Evolutionary conservation across 2,113 vertebrate species (phyloP).

Genomic region (Platysternon megacephalum): DNA sequence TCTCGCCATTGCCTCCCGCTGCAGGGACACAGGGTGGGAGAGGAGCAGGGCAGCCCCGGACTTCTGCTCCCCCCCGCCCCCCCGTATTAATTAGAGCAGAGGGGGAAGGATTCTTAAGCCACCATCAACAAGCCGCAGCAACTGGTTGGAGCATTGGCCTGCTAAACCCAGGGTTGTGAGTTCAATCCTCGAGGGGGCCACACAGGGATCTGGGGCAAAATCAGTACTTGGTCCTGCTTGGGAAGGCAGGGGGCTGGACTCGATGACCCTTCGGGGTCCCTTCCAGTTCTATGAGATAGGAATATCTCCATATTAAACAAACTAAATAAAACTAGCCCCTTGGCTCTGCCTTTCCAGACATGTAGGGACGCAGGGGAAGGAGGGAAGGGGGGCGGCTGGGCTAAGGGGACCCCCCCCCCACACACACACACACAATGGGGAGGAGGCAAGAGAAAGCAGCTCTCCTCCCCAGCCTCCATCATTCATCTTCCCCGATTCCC

Average conservation of each 20-base stretch:
- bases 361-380: background rate
- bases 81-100: background rate
- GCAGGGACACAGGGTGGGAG: background rate
- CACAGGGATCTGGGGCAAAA: too few relatives aligned
- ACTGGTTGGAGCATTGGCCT: too few relatives aligned
- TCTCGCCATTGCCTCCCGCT: background rate
- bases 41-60: background rate
- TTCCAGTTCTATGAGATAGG: too few relatives aligned
- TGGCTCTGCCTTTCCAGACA: background rate
- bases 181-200: too few relatives aligned
- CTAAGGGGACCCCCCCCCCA: background rate
- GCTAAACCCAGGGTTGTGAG: too few relatives aligned
- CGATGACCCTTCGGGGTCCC: too few relatives aligned
- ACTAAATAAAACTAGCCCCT: too few relatives aligned
- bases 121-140: background rate
- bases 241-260: too few relatives aligned
- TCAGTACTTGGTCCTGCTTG: too few relatives aligned
- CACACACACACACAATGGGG: too few relatives aligned
- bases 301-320: too few relatives aligned
- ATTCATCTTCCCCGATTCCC: conserved; percentile 61
- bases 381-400: background rate
- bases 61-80: background rate
- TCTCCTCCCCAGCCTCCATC: conserved; percentile 31
- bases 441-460: background rate
- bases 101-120: background rate